Percentiles rank a stretch among this genome's conserved stretches.
Evolutionary conservation across 2,113 vertebrate species (phyloP).

Genomic region (Bostrychus sinensis): DNA sequence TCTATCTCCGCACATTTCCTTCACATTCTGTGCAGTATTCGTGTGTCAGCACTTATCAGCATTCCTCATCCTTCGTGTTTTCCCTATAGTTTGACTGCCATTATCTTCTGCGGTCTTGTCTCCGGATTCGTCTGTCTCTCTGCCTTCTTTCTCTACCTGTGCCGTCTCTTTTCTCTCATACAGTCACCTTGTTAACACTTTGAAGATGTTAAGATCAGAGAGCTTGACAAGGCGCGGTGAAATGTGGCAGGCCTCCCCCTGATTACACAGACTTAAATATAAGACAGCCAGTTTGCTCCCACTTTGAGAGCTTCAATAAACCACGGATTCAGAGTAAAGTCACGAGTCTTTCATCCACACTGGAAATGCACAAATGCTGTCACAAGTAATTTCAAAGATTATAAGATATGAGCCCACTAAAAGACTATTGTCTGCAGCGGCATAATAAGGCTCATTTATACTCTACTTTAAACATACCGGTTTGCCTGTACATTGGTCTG

Average conservation of each 20-base stretch:
- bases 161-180: slow-evolving; percentile 46
- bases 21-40: not conserved
- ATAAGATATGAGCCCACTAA: not conserved
- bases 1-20: not conserved
- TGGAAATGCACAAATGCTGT: slow-evolving; percentile 23
- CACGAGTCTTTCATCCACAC: slow-evolving; percentile 25
- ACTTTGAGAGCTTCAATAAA: slow-evolving; percentile 64
- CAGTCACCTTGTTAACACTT: slow-evolving; percentile 74
- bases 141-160: slow-evolving; percentile 44
- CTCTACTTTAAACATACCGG: no score
- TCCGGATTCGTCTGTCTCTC: slow-evolving; percentile 14
- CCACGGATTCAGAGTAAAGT: slow-evolving; percentile 26
- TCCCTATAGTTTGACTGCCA: not conserved
- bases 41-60: not conserved
- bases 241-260: slow-evolving; percentile 59
- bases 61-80: not conserved
- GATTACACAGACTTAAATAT: slow-evolving; percentile 75
- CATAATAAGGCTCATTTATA: no score
- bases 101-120: slow-evolving; percentile 22
- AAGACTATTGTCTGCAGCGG: not conserved
- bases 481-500: no score
- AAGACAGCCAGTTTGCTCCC: slow-evolving; percentile 68
- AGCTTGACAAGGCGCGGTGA: slow-evolving; percentile 65
- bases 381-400: not conserved
- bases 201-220: slow-evolving; percentile 75